phyloP scores from a whole-genome alignment of 2,888 invertebrate species.

The Caenorhabditis uteleia region DNA sequence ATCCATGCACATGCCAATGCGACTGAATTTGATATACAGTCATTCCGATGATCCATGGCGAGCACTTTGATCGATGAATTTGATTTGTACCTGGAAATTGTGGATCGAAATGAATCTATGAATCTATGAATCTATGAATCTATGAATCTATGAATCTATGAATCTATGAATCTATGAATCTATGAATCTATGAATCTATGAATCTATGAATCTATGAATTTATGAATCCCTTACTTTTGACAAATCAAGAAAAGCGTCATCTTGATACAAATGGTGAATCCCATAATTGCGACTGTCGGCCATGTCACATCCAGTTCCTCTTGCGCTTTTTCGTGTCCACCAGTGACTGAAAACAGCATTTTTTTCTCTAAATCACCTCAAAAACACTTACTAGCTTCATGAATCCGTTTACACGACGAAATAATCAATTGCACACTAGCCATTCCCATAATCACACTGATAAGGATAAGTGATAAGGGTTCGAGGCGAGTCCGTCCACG shows the following conservation, averaged over 20 bases:
- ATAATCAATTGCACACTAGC: conserved; percentile 71
- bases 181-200: too few species aligned
- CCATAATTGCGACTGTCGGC: conserved; percentile 64
- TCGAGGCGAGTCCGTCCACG: conserved; percentile 72
- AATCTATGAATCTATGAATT: neutral
- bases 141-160: conserved; percentile 1
- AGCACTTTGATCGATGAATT: conserved; percentile 70
- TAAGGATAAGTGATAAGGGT: conserved; percentile 71
- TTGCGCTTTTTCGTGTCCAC: conserved; percentile 2
- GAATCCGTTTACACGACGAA: conserved; percentile 51
- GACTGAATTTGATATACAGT: conserved; percentile 72
- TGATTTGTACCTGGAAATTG: conserved; percentile 59
- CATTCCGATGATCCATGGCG: conserved; percentile 73
- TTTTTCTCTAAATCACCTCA: neutral
- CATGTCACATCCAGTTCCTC: conserved; percentile 59
- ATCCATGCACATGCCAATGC: conserved; percentile 71
- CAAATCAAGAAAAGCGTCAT: conserved; percentile 60
- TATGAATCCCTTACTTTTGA: too few species aligned
- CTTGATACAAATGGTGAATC: conserved; percentile 63
- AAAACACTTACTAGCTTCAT: conserved; percentile 13
- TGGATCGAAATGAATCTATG: too few species aligned
- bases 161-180: neutral
- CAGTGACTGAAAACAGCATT: neutral
- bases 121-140: too few species aligned
- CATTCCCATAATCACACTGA: conserved; percentile 73